Evolutionary conservation across 2,797 vertebrate genomes (phyloP).

Genomic region (Acanthurus tractus): DNA sequence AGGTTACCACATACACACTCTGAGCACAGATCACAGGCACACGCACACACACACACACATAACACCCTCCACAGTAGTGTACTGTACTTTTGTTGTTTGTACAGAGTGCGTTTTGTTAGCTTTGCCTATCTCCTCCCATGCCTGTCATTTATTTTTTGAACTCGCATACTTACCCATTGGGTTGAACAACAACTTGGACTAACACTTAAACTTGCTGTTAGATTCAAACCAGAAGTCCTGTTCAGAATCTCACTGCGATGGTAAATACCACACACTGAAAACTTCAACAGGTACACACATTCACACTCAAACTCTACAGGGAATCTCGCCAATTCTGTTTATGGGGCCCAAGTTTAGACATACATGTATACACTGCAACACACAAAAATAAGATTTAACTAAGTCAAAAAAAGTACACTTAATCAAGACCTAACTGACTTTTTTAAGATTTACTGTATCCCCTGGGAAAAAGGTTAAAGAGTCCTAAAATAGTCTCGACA

Average conservation of each 20-base stretch:
- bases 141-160: slow-evolving; percentile 72
- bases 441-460: slow-evolving; percentile 32
- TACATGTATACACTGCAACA: slow-evolving; percentile 31
- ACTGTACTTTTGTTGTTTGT: slow-evolving; percentile 83
- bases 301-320: slow-evolving; percentile 56
- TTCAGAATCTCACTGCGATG: slow-evolving; percentile 61
- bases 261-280: slow-evolving; percentile 68
- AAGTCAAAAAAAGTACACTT: not conserved
- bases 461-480: slow-evolving; percentile 45
- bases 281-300: slow-evolving; percentile 42
- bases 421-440: slow-evolving; percentile 34
- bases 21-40: slow-evolving; percentile 69
- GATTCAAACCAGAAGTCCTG: slow-evolving; percentile 55
- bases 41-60: slow-evolving; percentile 39
- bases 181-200: slow-evolving; percentile 51
- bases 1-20: slow-evolving; percentile 79
- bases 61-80: slow-evolving; percentile 70
- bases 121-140: slow-evolving; percentile 63
- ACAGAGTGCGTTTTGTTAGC: slow-evolving; percentile 71
- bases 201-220: slow-evolving; percentile 39
- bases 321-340: slow-evolving; percentile 21
- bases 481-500: slow-evolving; percentile 57
- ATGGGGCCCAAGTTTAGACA: slow-evolving; percentile 13
- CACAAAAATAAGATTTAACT: slow-evolving; percentile 13
- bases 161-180: slow-evolving; percentile 47